Evolutionary conservation across 2,797 vertebrate species (phyloP).

Genomic region (Sphaeramia orbicularis): DNA sequence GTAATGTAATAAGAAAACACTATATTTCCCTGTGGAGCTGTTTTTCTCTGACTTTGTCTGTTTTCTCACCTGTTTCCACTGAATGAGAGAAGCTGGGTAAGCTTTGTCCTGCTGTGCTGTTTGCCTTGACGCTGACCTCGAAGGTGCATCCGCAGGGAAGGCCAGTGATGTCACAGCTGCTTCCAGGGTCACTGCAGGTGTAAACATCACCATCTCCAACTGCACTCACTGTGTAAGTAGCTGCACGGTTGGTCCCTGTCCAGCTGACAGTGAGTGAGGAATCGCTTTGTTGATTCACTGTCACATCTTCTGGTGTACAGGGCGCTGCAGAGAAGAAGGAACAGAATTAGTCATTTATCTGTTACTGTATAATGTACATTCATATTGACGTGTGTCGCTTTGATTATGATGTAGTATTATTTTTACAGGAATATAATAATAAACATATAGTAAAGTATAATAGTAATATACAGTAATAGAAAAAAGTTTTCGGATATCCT

Average conservation of each 20-base stretch:
- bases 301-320: slow-evolving; percentile 88
- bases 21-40: no score
- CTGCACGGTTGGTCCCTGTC: slow-evolving; percentile 81
- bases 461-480: no score
- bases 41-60: no score
- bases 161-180: slow-evolving; percentile 76
- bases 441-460: no score
- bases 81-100: slow-evolving; percentile 90
- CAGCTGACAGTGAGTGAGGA: slow-evolving; percentile 85
- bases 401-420: no score
- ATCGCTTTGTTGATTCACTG: slow-evolving; percentile 75
- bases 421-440: no score
- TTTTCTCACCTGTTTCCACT: slow-evolving; percentile 88
- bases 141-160: slow-evolving; percentile 90
- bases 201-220: slow-evolving; percentile 66
- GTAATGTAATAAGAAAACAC: no score
- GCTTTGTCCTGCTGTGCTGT: slow-evolving; percentile 83
- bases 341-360: neutral
- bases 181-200: slow-evolving; percentile 82
- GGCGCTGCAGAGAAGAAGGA: slow-evolving; percentile 81
- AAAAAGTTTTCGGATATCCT: no score
- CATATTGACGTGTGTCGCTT: neutral
- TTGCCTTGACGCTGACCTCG: slow-evolving; percentile 85
- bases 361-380: neutral
- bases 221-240: slow-evolving; percentile 84